Base-by-base conservation (phyloP, 1,140 invertebrate genomes). In the Monomorium pharaonis region DNA sequence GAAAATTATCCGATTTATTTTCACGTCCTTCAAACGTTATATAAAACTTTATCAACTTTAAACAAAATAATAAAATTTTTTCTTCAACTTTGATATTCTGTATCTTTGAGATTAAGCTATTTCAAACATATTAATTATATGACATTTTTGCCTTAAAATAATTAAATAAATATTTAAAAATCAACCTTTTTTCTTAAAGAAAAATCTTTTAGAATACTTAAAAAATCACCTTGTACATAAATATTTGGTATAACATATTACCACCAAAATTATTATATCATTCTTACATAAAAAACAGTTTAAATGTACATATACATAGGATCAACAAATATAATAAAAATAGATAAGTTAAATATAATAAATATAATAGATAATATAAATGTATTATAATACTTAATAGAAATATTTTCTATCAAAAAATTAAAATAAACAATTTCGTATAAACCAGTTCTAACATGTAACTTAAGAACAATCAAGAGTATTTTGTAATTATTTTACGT, bases 401-500 rank as follows among this genome's bases (percentile, higher is more conserved):
- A 74, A 21, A 44, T 30, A 33, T 10, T 24, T 80, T n/a, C 16
- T 24, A 16, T 2, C 67, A 37, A 37, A 51, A 72, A 21, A 16
- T 12, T 72, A 16, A 14, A 12, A 18, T 30, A 30, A 70, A 54
- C 47, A 70, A 2, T 81, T 49, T 47, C 21, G 33, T 37, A 80
- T 54, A 80, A 37, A 83, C 16, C 12, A 81, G 37, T 89, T 87
- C 49, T 58, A n/a, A 83, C 21, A 65, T 56, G 21, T 18, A 78
- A 60, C 21, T 51, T 81, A 81, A 63, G 16, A 83, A 67, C 54
- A 76, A 85, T 85, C 54, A n/a, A 58, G 85, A 90, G 80, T 90
- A 90, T 90, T 90, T 89, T 89, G 16, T 56, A 60, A 86, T 74
- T 44, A 69, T 65, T 3, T 67, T 89, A 87, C 14, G 42, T 67